A percentile compares a stretch with the other conserved stretches of the same genome.
Evolutionary conservation across 2,113 vertebrate genomes (phyloP).

Genomic region (Hypomesus transpacificus): DNA sequence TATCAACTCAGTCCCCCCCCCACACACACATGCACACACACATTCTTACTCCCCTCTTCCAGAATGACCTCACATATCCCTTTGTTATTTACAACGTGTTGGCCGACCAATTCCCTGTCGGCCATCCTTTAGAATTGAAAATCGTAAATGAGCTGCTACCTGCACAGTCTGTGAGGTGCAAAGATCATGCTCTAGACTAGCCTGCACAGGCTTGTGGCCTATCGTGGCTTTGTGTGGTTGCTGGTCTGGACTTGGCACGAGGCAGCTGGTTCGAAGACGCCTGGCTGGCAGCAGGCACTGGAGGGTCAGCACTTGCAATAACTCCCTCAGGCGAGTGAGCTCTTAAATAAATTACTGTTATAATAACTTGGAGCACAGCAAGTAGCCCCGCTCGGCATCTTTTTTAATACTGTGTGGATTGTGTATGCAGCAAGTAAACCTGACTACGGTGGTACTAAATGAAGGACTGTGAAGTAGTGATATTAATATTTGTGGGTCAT

Average conservation of each 20-base stretch:
- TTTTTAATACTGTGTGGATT: slow-evolving; percentile 15
- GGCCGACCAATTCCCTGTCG: too few relatives aligned
- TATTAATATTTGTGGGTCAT: not conserved
- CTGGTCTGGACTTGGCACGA: slow-evolving; percentile 12
- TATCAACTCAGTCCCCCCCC: slow-evolving; percentile 22
- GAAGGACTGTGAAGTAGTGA: not conserved
- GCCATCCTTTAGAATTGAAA: too few relatives aligned
- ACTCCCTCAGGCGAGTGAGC: slow-evolving; percentile 1
- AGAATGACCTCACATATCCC: not conserved
- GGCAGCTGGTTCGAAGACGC: not conserved
- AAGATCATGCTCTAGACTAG: not conserved
- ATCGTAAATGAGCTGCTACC: too few relatives aligned
- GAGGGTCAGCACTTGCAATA: not conserved
- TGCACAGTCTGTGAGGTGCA: too few relatives aligned
- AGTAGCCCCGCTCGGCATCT: not conserved
- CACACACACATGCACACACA: not conserved
- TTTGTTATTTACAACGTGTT: not conserved
- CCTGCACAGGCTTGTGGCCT: not conserved
- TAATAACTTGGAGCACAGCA: too few relatives aligned
- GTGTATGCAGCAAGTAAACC: slow-evolving; percentile 3
- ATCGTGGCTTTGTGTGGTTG: not conserved
- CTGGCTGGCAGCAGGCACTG: not conserved
- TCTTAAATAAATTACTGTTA: not conserved
- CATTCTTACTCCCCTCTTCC: slow-evolving; percentile 8
- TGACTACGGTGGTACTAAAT: not conserved